Evolutionary conservation across 2,888 invertebrate genomes (phyloP), one percentile per base, ranked within the genome.

Genomic region (Aricia artaxerxes): DNA sequence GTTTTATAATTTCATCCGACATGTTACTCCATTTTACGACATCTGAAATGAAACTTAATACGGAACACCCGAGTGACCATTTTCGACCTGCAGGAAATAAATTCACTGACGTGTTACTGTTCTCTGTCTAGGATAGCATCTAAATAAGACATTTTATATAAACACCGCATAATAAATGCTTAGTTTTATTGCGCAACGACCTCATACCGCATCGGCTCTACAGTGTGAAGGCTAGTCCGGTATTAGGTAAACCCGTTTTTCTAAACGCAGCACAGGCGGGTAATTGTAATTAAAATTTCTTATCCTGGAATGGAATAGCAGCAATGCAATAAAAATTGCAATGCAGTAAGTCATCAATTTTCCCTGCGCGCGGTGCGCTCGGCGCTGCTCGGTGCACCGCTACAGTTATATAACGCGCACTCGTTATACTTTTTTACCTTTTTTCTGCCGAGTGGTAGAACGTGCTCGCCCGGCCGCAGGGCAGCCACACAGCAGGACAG

Each of bases 351-450:
- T 38, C 13, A 69, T 69, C 3, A 69, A 69, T 13, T 64, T 11
- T 11, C 31, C 64, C 4, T 9, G 49, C 44, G 44, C 44, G 31
- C 69, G 4, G 69, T 69, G 69, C 35, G 16, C 31, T 64, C 31
- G 11, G 69, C 35, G 31, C 69, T 38, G 69, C 69, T 35, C 13
- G 9, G 13, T 24, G 69, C 69, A 11, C 16, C 73, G 73, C 73
- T 38, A 40, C 73, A n/a, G 73, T 73, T 73, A 40, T 44, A 44
- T 73, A 44, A 73, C 73, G 40, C 73, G 40, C 44, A 44, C 40
- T 44, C 7, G 40, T n/a, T 73, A 44, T 44, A 73, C 73, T 73
- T 73, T 73, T 73, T 73, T 44, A 73, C 44, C 73, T 44, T 44
- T 73, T 73, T 73, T 44, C 73, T 73, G 38, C 3, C 40, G 38